A percentile compares a stretch with the other conserved stretches of the same genome.
These are phyloP conservation scores for Phytoseiulus persimilis DNA, from an alignment of 2,888 invertebrate species.

Conservation along the genomic window DNA sequence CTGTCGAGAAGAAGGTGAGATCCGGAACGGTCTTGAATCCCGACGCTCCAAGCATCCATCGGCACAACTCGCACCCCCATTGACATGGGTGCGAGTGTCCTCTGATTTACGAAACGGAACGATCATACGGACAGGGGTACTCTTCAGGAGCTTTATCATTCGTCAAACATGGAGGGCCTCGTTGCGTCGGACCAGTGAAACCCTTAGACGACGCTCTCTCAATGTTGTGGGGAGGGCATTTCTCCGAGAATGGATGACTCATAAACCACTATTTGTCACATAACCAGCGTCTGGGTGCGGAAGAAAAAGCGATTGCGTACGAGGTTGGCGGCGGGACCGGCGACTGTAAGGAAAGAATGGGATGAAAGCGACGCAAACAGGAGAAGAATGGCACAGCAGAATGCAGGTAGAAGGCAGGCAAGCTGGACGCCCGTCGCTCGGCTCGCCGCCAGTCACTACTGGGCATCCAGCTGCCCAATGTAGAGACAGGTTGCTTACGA, in stretches of 20 bases:
- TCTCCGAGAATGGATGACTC: neutral
- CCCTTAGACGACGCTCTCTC: neutral
- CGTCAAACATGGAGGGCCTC: too few relatives aligned
- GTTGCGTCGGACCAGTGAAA: neutral
- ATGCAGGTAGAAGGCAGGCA: neutral
- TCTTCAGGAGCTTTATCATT: too few relatives aligned
- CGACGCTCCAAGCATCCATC: too few relatives aligned
- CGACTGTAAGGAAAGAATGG: neutral
- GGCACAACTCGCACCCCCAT: too few relatives aligned
- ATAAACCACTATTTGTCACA: neutral
- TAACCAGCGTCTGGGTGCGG: neutral
- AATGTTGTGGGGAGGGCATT: neutral
- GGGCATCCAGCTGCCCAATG: neutral
- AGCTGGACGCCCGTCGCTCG: neutral
- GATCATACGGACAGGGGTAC: too few relatives aligned
- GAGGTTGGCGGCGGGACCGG: neutral
- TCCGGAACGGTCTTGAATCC: too few relatives aligned
- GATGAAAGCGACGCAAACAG: neutral
- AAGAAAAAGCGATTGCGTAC: neutral
- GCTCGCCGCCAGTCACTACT: neutral
- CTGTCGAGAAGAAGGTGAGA: too few relatives aligned
- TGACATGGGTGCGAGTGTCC: too few relatives aligned
- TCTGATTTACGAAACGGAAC: too few relatives aligned
- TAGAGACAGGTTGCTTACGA: neutral
- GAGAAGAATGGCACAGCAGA: neutral